These are phyloP conservation scores for Trilocha varians DNA, from an alignment of 2,888 invertebrate species.

Conservation along the genomic window DNA sequence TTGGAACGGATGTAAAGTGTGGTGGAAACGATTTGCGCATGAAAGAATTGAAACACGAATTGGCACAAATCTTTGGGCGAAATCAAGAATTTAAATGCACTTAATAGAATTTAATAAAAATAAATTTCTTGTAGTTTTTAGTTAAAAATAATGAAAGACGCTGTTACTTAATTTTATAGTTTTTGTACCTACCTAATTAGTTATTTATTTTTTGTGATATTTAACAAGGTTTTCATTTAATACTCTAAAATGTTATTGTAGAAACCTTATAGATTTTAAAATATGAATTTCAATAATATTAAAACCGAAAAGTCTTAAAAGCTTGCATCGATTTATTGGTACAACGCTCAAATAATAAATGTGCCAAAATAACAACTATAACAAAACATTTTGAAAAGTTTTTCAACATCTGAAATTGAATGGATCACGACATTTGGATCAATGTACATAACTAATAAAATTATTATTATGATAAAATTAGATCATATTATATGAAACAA, in stretches of 20 bases:
- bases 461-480: conserved; percentile 43
- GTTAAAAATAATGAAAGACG: too few relatives aligned
- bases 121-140: too few relatives aligned
- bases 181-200: neutral
- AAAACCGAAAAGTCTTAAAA: conserved; percentile 31
- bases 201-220: neutral
- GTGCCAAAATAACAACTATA: conserved; percentile 42
- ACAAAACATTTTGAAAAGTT: conserved; percentile 17
- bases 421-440: conserved; percentile 47
- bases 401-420: conserved; percentile 27
- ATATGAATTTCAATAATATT: too few relatives aligned
- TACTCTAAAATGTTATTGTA: neutral
- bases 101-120: too few relatives aligned
- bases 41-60: too few relatives aligned
- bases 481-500: conserved; percentile 29
- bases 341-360: conserved; percentile 46
- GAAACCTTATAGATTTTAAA: neutral
- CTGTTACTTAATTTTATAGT: neutral
- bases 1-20: too few relatives aligned
- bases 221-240: neutral
- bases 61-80: conserved; percentile 5
- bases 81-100: conserved; percentile 5
- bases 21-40: too few relatives aligned
- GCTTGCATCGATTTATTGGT: conserved; percentile 38
- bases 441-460: conserved; percentile 64